Percentiles rank a stretch among this genome's conserved stretches.
Conservation (phyloP, 1,140 invertebrate species). For the Microplitis mediator region DNA sequence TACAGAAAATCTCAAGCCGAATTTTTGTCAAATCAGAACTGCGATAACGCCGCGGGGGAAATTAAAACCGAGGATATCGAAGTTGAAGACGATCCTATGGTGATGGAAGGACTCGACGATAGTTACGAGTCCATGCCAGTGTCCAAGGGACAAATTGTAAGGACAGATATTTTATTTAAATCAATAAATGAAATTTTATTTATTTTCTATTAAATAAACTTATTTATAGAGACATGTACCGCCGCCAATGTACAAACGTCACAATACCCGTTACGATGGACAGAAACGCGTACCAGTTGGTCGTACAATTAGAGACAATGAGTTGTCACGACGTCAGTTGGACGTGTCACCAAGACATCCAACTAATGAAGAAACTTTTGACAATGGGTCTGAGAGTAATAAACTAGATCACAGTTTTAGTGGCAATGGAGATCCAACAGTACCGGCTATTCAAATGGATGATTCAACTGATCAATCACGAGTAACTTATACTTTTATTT, state of each 20-base stretch:
- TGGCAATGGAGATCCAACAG: conserved; percentile 42
- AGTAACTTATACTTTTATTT: conserved; percentile 29
- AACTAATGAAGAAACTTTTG: conserved; percentile 14
- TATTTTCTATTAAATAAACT: not conserved
- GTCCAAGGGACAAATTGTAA: conserved; percentile 47
- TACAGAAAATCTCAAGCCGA: conserved; percentile 45
- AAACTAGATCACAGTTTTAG: conserved; percentile 45
- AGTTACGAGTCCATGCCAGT: conserved; percentile 43
- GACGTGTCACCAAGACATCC: conserved; percentile 29
- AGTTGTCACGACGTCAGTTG: conserved; percentile 29
- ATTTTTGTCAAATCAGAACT: conserved; percentile 41
- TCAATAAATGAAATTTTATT: conserved; percentile 5
- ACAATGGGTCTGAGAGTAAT: conserved; percentile 20
- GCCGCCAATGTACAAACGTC: conserved; percentile 51
- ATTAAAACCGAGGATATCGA: conserved; percentile 58
- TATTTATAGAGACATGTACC: conserved; percentile 46
- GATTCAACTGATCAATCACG: conserved; percentile 43
- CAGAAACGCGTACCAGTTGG: conserved; percentile 65
- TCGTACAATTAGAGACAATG: conserved; percentile 39
- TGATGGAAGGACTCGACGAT: conserved; percentile 52
- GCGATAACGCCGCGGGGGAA: conserved; percentile 39
- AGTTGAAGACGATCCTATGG: conserved; percentile 58
- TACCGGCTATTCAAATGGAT: conserved; percentile 51
- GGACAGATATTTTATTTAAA: not conserved
- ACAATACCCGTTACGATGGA: conserved; percentile 55